Conservation (phyloP, 2,888 invertebrate genomes). For the Ectemnius cavifrons region DNA sequence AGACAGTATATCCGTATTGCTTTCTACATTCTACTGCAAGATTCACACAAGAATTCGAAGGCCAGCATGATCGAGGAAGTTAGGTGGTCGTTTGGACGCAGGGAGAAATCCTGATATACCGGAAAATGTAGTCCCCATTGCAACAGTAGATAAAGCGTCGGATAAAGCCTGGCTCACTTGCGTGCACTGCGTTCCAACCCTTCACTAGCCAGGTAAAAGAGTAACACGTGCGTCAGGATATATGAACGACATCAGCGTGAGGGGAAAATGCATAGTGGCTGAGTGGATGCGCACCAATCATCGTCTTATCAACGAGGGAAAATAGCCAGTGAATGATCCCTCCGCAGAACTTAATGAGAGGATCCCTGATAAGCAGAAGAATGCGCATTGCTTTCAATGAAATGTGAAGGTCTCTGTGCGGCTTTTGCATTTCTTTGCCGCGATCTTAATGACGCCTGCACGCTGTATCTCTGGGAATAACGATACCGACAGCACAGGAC, state of each 20-base stretch:
- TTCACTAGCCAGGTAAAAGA: conserved; percentile 33
- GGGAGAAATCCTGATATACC: not conserved
- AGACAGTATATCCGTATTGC: too few species aligned
- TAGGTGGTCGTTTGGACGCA: not conserved
- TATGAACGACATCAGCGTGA: too few species aligned
- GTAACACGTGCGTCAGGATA: conserved; percentile 2
- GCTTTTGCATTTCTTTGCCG: conserved; percentile 26
- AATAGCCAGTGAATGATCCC: conserved; percentile 14
- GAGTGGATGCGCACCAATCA: too few species aligned
- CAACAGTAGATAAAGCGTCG: too few species aligned
- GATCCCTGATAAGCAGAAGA: conserved; percentile 44
- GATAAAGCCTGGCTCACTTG: too few species aligned
- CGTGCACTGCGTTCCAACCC: not conserved
- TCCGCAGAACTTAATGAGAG: conserved; percentile 20
- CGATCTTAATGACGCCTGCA: conserved; percentile 5
- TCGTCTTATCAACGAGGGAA: not conserved
- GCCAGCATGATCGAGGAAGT: too few species aligned
- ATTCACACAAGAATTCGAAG: too few species aligned
- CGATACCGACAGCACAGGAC: conserved; percentile 23
- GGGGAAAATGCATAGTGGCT: too few species aligned
- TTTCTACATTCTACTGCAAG: too few species aligned
- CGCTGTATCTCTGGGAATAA: conserved; percentile 37
- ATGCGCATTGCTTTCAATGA: conserved; percentile 20
- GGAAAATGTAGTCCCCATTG: too few species aligned
- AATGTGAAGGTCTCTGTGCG: conserved; percentile 9